These are phyloP conservation scores for Agonopterix arenella DNA, from an alignment of 2,888 invertebrate species.

Conservation along the genomic window DNA sequence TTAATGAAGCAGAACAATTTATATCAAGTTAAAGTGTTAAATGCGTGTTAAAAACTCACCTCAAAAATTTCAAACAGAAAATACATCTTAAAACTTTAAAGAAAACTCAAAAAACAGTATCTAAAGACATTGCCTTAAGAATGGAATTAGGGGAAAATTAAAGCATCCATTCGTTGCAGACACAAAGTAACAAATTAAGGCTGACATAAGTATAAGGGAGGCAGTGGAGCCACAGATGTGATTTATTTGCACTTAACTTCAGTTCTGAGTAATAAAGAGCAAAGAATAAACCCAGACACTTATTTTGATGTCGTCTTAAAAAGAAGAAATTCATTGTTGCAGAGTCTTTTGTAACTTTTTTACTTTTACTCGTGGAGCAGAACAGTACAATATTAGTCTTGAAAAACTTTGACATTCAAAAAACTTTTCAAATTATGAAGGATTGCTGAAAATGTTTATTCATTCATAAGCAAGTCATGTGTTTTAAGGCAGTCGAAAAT, in stretches of 20 bases:
- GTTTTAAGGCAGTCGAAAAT: not conserved
- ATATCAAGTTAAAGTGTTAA: too few species aligned
- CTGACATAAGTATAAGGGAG: slow-evolving; percentile 8
- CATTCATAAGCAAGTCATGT: too few species aligned
- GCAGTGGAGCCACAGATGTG: slow-evolving; percentile 12
- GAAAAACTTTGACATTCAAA: not conserved
- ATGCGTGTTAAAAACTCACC: too few species aligned
- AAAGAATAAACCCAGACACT: slow-evolving; percentile 27
- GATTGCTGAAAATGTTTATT: too few species aligned
- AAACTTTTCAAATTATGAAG: too few species aligned
- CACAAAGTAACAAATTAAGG: slow-evolving; percentile 15
- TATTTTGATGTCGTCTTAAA: slow-evolving; percentile 27
- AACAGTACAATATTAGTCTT: not conserved
- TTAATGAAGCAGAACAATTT: too few species aligned
- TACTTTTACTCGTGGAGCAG: not conserved
- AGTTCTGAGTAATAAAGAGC: slow-evolving; percentile 25
- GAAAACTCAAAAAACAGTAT: too few species aligned
- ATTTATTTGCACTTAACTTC: slow-evolving; percentile 42
- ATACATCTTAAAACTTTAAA: too few species aligned
- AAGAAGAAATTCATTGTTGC: not conserved
- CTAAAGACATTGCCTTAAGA: too few species aligned
- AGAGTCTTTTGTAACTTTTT: slow-evolving; percentile 1
- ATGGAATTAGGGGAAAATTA: slow-evolving; percentile 3
- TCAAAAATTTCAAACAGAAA: too few species aligned
- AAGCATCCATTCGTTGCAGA: slow-evolving; percentile 14